Evolutionary conservation across 2,888 invertebrate genomes (phyloP), one percentile per base, ranked within the genome.

Genomic region (Drosophila nr. fundita): DNA sequence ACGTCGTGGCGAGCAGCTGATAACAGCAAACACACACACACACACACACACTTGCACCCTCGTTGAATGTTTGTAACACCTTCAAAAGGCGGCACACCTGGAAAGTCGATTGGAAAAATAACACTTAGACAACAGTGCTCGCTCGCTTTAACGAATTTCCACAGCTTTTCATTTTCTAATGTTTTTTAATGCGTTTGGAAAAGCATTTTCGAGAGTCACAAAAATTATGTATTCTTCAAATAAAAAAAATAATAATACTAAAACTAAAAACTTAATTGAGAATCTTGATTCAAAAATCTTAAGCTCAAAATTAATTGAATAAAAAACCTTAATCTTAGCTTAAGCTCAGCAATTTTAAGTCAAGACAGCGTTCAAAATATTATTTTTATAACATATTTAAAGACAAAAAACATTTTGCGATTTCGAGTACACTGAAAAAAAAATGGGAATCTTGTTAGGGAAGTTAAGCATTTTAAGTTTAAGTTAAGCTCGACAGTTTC

Each of bases 31-130:
- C 73, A 68, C 10, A 53, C 53, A 10, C 32, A 42, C 42, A 21
- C 40, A n/a, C 52, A n/a, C n/a, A 54, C 36, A 38, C 18, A 36
- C 49, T 27, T 8, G 2, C 27, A 18, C 27, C 15, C 49, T 15
- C 29, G 5, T n/a, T 13, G 73, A 69, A 67, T 64, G 50, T 69
- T 73, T 79, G 74, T 74, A 82, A 68, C 88, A 82, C 88, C 88
- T 85, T 80, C 49, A 74, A 45, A 77, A 49, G 48, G 34, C 59
- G 78, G 67, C 61, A 54, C 48, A 34, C 36, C 59, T 42, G 13
- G 29, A 0, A 67, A 64, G 45, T 49, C 40, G 40, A 49, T 45
- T 52, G 10, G 7, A 57, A 38, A n/a, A 52, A 50, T n/a, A 40
- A 29, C 29, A 15, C 38, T 30, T 5, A 21, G 8, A 40, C 15